Base-by-base conservation (phyloP, 2,113 vertebrate species). In the Lagopus muta region DNA sequence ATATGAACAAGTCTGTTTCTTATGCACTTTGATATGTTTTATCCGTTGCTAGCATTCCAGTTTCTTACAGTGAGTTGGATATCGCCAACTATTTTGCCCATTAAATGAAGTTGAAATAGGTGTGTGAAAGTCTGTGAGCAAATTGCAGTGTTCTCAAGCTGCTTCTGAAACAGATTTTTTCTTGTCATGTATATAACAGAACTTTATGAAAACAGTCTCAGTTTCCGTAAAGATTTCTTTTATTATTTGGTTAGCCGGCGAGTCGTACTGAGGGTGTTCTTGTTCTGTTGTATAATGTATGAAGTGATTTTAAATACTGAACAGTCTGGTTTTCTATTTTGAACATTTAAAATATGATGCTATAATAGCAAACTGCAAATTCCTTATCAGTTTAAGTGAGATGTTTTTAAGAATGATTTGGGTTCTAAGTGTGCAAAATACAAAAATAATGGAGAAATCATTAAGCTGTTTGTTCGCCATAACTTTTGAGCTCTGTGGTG, bases 201-300 rank as follows among this genome's bases (percentile, higher is more conserved):
- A 32, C 12, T 5, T 61, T 47, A 67, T 24, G 60, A 11, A 82
- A 82, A 86, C 47, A 54, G 38, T 48, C 92, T 69, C 89, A 0
- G 91, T 93, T 88, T 93, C 54, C 60, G 70, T 92, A 76, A 89
- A 70, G 50, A 45, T 65, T 95, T 85, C 12, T 47, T 57, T 57
- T 48, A 93, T 88, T 88, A 42, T 76, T 89, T 61, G 79, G 36
- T 91, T 89, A 85, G 57, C 34, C 3, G 1, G 38, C 75, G 81
- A 81, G 70, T 88, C 58, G 64, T 90, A 84, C 25, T 9, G 3
- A 74, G 66, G 58, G 60, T 57, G 79, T 42, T 38, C 79, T 22
- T 82, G 8, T 66, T 77, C 79, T 69, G 34, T 43, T 72, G 47
- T 32, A 3, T 74, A 70, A 55, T 55, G 2, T 2, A 6, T n/a